Conservation (phyloP, 2,113 vertebrate species). For the Trichechus manatus region DNA sequence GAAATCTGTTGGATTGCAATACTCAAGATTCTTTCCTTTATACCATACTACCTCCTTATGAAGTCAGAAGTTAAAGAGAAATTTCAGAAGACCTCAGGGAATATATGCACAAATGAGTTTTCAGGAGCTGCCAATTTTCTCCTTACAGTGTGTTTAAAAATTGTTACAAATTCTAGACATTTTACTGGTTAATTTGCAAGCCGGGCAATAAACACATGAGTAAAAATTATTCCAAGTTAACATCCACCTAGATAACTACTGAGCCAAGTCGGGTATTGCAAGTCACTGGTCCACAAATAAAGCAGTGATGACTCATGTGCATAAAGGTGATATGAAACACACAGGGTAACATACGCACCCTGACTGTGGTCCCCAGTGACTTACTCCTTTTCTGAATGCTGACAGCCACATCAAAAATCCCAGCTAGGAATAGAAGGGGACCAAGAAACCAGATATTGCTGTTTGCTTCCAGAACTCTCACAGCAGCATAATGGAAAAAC, state of each 20-base stretch:
- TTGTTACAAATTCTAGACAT: neutral
- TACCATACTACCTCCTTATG: neutral
- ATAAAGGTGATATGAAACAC: neutral
- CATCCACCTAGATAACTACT: neutral
- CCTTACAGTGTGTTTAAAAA: neutral
- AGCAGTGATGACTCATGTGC: neutral
- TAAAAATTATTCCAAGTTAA: neutral
- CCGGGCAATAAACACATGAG: neutral
- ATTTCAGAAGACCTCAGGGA: neutral
- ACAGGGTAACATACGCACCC: neutral
- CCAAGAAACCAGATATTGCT: constrained; percentile 10
- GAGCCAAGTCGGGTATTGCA: neutral
- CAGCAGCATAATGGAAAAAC: neutral
- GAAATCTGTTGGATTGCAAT: neutral
- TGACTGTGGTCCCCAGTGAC: neutral
- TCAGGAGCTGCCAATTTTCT: neutral
- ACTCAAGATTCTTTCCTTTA: neutral
- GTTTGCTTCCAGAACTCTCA: neutral
- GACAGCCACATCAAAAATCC: constrained; percentile 30
- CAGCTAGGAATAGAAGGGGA: constrained; percentile 29
- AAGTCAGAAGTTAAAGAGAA: constrained; percentile 17
- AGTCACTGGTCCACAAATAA: neutral
- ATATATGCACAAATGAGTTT: neutral
- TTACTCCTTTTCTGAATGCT: neutral
- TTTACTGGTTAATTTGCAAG: neutral